phyloP scores from a whole-genome alignment of 2,888 invertebrate genomes.

The Xanthorhoe spadicearia region DNA sequence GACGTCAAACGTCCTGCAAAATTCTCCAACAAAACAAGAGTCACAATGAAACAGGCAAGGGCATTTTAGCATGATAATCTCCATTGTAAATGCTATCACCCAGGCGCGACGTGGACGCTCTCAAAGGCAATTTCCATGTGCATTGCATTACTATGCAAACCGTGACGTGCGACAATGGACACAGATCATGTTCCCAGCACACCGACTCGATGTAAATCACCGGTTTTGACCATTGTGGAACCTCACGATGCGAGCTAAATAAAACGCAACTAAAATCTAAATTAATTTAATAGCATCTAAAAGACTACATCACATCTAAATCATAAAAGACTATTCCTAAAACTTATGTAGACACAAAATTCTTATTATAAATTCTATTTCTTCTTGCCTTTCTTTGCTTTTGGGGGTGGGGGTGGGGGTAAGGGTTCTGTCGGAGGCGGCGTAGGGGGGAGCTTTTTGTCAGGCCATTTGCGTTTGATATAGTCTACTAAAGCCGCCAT shows the following conservation, averaged over 20 bases:
- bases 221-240: slow-evolving; percentile 53
- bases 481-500: slow-evolving; percentile 56
- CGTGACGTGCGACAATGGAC: slow-evolving; percentile 58
- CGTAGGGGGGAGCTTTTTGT: slow-evolving; percentile 59
- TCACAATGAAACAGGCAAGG: slow-evolving; percentile 35
- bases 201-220: slow-evolving; percentile 61
- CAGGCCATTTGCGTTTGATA: slow-evolving; percentile 66
- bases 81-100: slow-evolving; percentile 41
- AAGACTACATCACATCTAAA: slow-evolving; percentile 16
- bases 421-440: slow-evolving; percentile 52
- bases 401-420: not conserved
- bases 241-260: slow-evolving; percentile 22
- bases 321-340: slow-evolving; percentile 19
- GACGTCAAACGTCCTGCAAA: not conserved
- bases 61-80: slow-evolving; percentile 44
- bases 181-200: slow-evolving; percentile 54
- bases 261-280: slow-evolving; percentile 11
- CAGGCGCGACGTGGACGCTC: slow-evolving; percentile 42
- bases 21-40: slow-evolving; percentile 9
- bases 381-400: slow-evolving; percentile 25
- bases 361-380: slow-evolving; percentile 15
- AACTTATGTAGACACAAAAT: slow-evolving; percentile 34
- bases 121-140: slow-evolving; percentile 48
- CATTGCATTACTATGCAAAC: slow-evolving; percentile 39
- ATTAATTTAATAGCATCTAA: slow-evolving; percentile 21